A percentile compares a stretch with the other conserved stretches of the same genome.
These are phyloP conservation scores for Ascidia mentula DNA, from an alignment of 23 tunicate genomes.

Conservation along the genomic window DNA sequence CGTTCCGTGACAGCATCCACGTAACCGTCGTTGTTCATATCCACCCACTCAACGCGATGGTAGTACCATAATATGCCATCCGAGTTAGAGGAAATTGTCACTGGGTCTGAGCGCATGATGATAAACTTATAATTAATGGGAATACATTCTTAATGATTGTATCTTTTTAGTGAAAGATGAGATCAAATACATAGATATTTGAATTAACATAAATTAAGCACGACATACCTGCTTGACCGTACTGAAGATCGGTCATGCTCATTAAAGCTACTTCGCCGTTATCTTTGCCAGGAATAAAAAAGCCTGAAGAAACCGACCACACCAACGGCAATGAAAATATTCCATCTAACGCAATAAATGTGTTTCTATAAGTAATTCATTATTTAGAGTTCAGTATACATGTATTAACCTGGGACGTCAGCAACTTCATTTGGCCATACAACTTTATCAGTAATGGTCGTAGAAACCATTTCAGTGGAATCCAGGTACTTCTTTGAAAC, in stretches of 20 bases:
- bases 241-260: constrained; percentile 49
- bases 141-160: too few species aligned
- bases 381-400: neutral
- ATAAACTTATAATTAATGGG: neutral
- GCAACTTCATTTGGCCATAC: constrained; percentile 81
- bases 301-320: constrained; percentile 65
- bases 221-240: constrained; percentile 28
- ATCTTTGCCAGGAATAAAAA: constrained; percentile 76
- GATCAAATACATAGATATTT: too few species aligned
- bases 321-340: constrained; percentile 37
- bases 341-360: constrained; percentile 12
- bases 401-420: constrained; percentile 52
- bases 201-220: too few species aligned
- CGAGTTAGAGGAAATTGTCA: constrained; percentile 46
- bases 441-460: constrained; percentile 41
- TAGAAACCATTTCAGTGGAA: constrained; percentile 27
- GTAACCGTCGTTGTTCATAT: constrained; percentile 86
- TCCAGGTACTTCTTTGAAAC: constrained; percentile 60
- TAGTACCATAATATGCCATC: constrained; percentile 66
- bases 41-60: constrained; percentile 92
- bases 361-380: neutral
- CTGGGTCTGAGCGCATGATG: neutral
- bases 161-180: too few species aligned
- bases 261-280: constrained; percentile 68
- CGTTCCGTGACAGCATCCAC: constrained; percentile 73